Base-by-base conservation (phyloP, 2,113 vertebrate species). In the Cervus canadensis region DNA sequence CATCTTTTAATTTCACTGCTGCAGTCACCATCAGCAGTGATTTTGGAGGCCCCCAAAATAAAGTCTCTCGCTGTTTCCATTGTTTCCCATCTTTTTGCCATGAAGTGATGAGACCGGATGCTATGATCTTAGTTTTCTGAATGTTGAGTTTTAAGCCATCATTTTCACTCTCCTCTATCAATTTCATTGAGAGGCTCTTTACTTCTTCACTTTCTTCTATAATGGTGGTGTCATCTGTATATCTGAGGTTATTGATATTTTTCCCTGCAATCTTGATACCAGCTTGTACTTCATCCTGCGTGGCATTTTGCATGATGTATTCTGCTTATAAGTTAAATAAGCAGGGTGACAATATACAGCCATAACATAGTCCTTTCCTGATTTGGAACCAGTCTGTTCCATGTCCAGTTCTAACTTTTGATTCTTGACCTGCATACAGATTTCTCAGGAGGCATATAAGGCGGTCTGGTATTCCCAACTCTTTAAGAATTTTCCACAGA, bases 281-380 rank as follows among this genome's bases (percentile, higher is more conserved):
- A n/a, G 8, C 8, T 17, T 67, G 16, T 67, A 17, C 33, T 67
- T 67, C 33, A 10, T 67, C 17, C 64, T 21, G 33, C 33, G 17
- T 17, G 17, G 33, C 17, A 21, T 67, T 67, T 21, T n/a, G 10
- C 64, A 21, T 36, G 33, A 67, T 36, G 33, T 67, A 67, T 17
- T 67, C 33, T 67, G 17, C 17, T 19, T 67, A 11, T 10, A 19
- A 36, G 8, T 67, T 67, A 67, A 67, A 67, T 67, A 36, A 67
- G 17, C 33, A 67, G 4, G 9, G 33, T 67, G 64, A 67, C 33
- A 67, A 21, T 36, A 67, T 36, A 36, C 64, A 67, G 8, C 33
- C 2, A 2, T 10, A 33, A 36, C 2, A 5, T 0, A 67, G 0
- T 36, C 64, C 15, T 19, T 67, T 67, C 4, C 33, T 8, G 17